Evolutionary conservation across 2,113 vertebrate species (phyloP), one percentile per base, ranked within the genome.

Genomic region (Oxygymnocypris stewartii): DNA sequence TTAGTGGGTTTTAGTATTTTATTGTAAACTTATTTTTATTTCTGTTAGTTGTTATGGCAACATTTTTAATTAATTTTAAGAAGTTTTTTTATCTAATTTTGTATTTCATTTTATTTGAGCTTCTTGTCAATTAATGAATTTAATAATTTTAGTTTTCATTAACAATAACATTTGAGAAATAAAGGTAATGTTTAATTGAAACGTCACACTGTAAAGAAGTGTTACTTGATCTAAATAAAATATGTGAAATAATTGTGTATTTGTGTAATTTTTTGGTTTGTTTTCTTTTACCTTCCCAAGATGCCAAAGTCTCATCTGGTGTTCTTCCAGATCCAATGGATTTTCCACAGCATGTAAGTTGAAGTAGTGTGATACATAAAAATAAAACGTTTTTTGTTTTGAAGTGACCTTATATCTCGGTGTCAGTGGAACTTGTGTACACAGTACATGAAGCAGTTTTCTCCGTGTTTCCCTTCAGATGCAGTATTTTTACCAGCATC

Each of bases 401-500:
- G 18, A 31, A 44, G 16, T 25, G 10, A 73, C n/a, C 16, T 73
- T 40, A 54, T 4, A 14, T 74, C 8, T 28, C 13, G n/a, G 28
- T 44, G 12, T 51, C 18, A 9, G 18, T 59, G 54, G 20, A 59
- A 59, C 23, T 18, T 57, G 6, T 18, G 25, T 49, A 25, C 25
- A n/a, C 44, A 44, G 0, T n/a, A 74, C 9, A n/a, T 12, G 12
- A 49, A 14, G 18, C 5, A 20, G 14, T 28, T 51, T 49, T 9
- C 18, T 10, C 10, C 13, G 16, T 31, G n/a, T 71, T 57, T 4
- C 42, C 57, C 2, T 54, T 20, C 54, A 97, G 96, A 94, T 97
- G 92, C 89, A 94, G 88, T 92, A 91, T 87, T 96, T 96, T 89
- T 94, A 93, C 90, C 76, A 90, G 85, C 93, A 96, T 86, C 91